A percentile compares a stretch with the other conserved stretches of the same genome.
Conservation (phyloP, 1,140 invertebrate species). For the Mercenaria mercenaria region DNA sequence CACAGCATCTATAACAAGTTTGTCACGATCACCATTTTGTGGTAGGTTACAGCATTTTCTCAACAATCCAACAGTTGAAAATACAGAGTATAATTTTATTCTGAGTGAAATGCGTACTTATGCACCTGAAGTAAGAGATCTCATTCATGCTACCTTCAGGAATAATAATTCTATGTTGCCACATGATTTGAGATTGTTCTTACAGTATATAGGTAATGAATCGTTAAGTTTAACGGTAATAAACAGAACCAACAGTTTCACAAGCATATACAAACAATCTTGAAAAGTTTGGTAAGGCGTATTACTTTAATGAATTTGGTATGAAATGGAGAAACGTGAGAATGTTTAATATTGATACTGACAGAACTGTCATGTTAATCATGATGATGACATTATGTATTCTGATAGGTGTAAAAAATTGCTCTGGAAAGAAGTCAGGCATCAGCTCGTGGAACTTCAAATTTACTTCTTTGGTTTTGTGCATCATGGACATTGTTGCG, state of each 20-base stretch:
- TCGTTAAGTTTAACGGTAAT: no score
- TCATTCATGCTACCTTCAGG: no score
- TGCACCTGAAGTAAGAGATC: no score
- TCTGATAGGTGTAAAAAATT: constrained; percentile 46
- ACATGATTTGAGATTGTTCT: no score
- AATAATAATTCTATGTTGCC: no score
- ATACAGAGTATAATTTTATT: no score
- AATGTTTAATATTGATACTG: constrained; percentile 57
- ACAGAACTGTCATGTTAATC: constrained; percentile 15
- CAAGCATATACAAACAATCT: constrained; percentile 64
- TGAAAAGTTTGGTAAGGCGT: constrained; percentile 66
- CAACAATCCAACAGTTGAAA: no score
- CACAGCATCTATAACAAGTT: no score
- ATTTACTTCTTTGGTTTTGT: constrained; percentile 71
- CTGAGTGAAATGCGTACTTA: no score
- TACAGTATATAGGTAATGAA: no score
- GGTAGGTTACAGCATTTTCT: no score
- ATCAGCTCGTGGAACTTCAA: constrained; percentile 47
- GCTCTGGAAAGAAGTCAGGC: constrained; percentile 28
- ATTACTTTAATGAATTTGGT: constrained; percentile 58
- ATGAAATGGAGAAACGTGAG: constrained; percentile 27
- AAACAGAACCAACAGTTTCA: constrained; percentile 21
- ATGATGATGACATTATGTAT: constrained; percentile 61
- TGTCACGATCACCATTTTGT: no score
- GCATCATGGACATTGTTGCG: constrained; percentile 68